A percentile compares a stretch with the other conserved stretches of the same genome.
phyloP scores from a whole-genome alignment of 2,113 vertebrate genomes.

The Leucosticte australis region DNA sequence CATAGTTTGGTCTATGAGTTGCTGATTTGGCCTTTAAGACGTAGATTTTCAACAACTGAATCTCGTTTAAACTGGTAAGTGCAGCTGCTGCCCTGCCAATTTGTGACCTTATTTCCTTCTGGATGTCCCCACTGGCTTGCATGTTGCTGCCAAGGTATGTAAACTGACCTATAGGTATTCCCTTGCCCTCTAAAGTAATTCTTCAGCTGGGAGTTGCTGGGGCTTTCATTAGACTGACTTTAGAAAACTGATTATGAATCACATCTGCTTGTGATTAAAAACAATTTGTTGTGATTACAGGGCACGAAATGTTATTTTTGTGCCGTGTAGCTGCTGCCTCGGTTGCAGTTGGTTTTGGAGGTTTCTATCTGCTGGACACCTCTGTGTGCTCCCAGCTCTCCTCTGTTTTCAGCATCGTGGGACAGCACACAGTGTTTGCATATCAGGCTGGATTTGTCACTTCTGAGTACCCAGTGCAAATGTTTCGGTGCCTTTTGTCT shows the following conservation, averaged over 20 bases:
- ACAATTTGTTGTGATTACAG: conserved; percentile 14
- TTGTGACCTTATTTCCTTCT: conserved; percentile 64
- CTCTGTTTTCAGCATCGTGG: background rate
- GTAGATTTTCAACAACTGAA: background rate
- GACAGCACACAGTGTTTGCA: background rate
- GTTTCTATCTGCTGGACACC: background rate
- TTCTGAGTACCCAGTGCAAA: background rate
- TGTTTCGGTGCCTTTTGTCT: background rate
- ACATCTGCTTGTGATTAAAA: conserved; percentile 42
- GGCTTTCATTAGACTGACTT: background rate
- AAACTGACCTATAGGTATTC: conserved; percentile 55
- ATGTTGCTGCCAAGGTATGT: conserved; percentile 33
- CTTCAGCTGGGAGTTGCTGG: conserved; percentile 15
- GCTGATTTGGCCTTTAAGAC: conserved; percentile 33
- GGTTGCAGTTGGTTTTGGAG: background rate
- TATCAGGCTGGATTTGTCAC: background rate
- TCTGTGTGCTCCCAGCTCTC: background rate
- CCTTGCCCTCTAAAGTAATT: conserved; percentile 51
- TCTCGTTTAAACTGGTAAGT: conserved; percentile 44
- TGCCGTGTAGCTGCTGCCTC: background rate
- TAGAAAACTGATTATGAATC: background rate
- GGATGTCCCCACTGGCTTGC: conserved; percentile 16
- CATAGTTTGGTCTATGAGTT: conserved; percentile 27
- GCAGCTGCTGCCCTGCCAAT: conserved; percentile 34
- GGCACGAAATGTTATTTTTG: background rate